These are phyloP conservation scores for Acromyrmex heyeri DNA, from an alignment of 1,140 invertebrate species.

Conservation along the genomic window DNA sequence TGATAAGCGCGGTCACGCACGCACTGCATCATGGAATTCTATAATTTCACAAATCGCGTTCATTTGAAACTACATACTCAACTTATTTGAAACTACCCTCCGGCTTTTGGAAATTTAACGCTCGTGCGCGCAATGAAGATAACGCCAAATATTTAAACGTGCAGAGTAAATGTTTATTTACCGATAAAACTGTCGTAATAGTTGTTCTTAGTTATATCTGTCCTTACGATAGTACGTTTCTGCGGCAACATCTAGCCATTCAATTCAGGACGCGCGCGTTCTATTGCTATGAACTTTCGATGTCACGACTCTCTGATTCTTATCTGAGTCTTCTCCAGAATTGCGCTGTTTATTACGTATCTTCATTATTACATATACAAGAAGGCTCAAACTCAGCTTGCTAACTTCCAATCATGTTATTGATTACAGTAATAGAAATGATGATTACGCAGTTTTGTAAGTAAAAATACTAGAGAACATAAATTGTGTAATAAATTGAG, in stretches of 20 bases:
- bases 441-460: not conserved
- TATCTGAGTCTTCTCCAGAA: conserved; percentile 48
- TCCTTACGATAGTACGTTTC: not conserved
- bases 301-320: conserved; percentile 59
- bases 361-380: conserved; percentile 43
- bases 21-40: not conserved
- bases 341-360: conserved; percentile 44
- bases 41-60: not conserved
- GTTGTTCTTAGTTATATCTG: conserved; percentile 11
- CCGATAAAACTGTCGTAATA: conserved; percentile 48
- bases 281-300: conserved; percentile 60
- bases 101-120: conserved; percentile 29
- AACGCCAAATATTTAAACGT: conserved; percentile 37
- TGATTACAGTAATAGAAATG: not conserved
- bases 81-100: conserved; percentile 15
- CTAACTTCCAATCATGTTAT: conserved; percentile 17
- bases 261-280: conserved; percentile 51
- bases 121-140: not conserved
- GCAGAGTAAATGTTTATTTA: conserved; percentile 35
- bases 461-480: not conserved
- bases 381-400: not conserved
- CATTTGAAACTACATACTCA: not conserved
- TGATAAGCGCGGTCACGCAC: not conserved
- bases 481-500: not conserved
- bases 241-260: not conserved